Evolutionary conservation across 2,113 vertebrate species (phyloP).

Genomic region (Galeopterus variegatus): DNA sequence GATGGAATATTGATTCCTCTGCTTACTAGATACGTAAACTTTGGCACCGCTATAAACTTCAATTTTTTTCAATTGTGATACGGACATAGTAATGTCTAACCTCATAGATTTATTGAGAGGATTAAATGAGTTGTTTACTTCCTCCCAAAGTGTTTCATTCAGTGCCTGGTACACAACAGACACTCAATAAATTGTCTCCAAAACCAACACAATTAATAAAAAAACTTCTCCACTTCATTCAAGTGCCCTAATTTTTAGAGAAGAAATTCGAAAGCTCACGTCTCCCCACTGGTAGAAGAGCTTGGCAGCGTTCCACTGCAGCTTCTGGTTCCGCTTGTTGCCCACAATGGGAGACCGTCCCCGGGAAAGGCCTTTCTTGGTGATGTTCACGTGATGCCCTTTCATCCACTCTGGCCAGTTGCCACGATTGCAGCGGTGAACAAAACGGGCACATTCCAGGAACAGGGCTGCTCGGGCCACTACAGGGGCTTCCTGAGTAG

Average conservation of each 20-base stretch:
- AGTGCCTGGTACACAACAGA: not conserved
- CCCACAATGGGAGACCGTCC: slow-evolving; percentile 97
- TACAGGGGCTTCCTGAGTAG: slow-evolving; percentile 95
- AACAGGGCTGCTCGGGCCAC: slow-evolving; percentile 97
- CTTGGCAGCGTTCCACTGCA: slow-evolving; percentile 99
- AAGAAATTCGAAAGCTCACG: slow-evolving; percentile 89
- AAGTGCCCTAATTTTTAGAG: not conserved
- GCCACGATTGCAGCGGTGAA: slow-evolving; percentile 98
- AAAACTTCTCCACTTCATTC: not conserved
- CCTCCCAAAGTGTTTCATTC: not conserved
- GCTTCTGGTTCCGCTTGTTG: slow-evolving; percentile 98
- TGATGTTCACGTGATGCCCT: slow-evolving; percentile 98
- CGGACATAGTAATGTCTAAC: not conserved
- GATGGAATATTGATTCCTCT: not conserved
- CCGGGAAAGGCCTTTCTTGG: slow-evolving; percentile 96
- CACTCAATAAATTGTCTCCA: not conserved
- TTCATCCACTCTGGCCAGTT: slow-evolving; percentile 99
- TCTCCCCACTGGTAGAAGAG: slow-evolving; percentile 99
- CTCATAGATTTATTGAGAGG: not conserved
- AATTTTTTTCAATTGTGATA: not conserved
- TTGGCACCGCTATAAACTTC: not conserved
- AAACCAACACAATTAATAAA: not conserved
- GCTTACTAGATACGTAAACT: not conserved
- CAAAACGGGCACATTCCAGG: slow-evolving; percentile 97
- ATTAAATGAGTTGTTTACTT: not conserved